A percentile compares a stretch with the other conserved stretches of the same genome.
Conservation (phyloP, 2,113 vertebrate genomes). For the Lampris megalopsis region DNA sequence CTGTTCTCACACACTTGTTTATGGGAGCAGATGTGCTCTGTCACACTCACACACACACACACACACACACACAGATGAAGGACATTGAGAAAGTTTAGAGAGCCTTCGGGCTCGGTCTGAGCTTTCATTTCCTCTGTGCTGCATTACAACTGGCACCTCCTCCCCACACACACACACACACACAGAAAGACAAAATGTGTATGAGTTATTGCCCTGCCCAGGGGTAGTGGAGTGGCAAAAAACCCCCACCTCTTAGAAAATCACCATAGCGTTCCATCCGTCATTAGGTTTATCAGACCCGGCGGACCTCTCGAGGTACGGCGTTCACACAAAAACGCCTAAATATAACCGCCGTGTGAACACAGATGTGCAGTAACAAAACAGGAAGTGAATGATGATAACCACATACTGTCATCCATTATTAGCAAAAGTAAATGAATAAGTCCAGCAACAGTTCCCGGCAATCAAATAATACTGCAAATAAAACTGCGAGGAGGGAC, state of each 20-base stretch:
- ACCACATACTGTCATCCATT: not conserved
- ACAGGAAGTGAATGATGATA: not conserved
- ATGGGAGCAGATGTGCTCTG: slow-evolving; percentile 39
- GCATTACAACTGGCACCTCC: slow-evolving; percentile 66
- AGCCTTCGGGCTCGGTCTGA: slow-evolving; percentile 75
- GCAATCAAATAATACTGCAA: slow-evolving; percentile 14
- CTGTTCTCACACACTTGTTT: slow-evolving; percentile 51
- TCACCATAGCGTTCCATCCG: slow-evolving; percentile 21
- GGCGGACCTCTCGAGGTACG: not conserved
- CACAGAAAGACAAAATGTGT: slow-evolving; percentile 46
- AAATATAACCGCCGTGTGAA: not conserved
- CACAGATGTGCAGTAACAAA: not conserved
- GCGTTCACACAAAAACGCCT: not conserved
- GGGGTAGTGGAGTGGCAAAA: slow-evolving; percentile 50
- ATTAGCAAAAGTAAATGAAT: not conserved
- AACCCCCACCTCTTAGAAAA: slow-evolving; percentile 22
- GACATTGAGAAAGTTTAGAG: slow-evolving; percentile 75
- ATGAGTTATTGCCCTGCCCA: slow-evolving; percentile 63
- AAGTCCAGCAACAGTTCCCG: not conserved
- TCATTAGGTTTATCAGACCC: slow-evolving; percentile 17
- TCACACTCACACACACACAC: slow-evolving; percentile 30
- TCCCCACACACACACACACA: slow-evolving; percentile 28
- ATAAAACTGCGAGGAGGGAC: not conserved
- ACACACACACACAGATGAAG: slow-evolving; percentile 55
- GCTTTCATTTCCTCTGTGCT: slow-evolving; percentile 84